A percentile compares a stretch with the other conserved stretches of the same genome.
Evolutionary conservation across 2,888 invertebrate species (phyloP).

Genomic region (Lacanobia oleracea): DNA sequence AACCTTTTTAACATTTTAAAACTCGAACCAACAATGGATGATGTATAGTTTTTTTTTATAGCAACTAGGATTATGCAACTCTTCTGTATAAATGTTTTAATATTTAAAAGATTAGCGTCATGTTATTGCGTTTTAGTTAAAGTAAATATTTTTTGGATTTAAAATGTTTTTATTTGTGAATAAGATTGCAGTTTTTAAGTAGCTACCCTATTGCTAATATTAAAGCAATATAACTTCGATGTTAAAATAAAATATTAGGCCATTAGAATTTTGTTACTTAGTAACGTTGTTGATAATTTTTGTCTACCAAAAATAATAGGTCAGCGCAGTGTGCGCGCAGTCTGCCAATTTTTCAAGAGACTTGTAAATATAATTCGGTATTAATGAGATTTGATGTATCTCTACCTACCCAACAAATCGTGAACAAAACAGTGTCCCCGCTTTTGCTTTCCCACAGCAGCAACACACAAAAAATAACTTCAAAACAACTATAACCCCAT

Average conservation of each 20-base stretch:
- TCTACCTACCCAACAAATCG: neutral
- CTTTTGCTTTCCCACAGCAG: neutral
- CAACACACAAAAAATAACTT: neutral
- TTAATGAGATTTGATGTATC: neutral
- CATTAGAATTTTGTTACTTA: neutral
- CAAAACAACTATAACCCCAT: neutral
- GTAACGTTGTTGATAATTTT: neutral
- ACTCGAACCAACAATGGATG: slow-evolving; percentile 84
- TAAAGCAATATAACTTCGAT: slow-evolving; percentile 5
- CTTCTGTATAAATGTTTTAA: slow-evolving; percentile 88
- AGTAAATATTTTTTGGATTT: slow-evolving; percentile 80
- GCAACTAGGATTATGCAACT: slow-evolving; percentile 80
- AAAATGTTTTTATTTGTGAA: slow-evolving; percentile 78
- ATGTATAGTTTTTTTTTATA: slow-evolving; percentile 83
- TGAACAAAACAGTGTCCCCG: neutral
- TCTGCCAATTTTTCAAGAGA: neutral
- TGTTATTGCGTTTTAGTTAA: slow-evolving; percentile 78
- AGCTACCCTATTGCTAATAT: slow-evolving; percentile 34
- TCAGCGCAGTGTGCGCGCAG: neutral
- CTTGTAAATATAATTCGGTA: neutral
- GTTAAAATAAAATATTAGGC: no score
- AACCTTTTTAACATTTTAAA: slow-evolving; percentile 90
- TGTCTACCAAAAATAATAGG: neutral
- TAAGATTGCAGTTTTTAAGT: slow-evolving; percentile 65
- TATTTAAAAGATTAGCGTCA: slow-evolving; percentile 90